Percentiles rank a stretch among this genome's conserved stretches.
These are phyloP conservation scores for Apocrypta bakeri DNA, from an alignment of 1,140 invertebrate genomes.

Conservation along the genomic window DNA sequence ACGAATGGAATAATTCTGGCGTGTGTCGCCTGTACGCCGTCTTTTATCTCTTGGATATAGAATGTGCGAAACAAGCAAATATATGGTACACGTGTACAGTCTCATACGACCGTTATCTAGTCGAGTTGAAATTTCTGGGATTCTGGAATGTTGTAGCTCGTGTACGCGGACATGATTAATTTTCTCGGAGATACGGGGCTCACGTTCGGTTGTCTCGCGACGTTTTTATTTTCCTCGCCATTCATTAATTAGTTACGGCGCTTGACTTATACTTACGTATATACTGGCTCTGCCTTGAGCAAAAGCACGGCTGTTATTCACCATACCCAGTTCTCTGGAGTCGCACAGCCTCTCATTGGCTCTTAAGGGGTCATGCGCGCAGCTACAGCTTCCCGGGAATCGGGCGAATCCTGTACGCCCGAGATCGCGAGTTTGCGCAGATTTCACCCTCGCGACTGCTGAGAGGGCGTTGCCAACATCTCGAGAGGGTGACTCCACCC, in stretches of 20 bases:
- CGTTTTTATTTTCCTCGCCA: too few species aligned
- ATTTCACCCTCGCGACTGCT: slow-evolving; percentile 1
- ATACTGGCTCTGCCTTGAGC: neutral
- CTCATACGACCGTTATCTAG: too few species aligned
- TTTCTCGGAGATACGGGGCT: too few species aligned
- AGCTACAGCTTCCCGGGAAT: slow-evolving; percentile 22
- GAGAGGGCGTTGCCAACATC: slow-evolving; percentile 22
- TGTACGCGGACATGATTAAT: too few species aligned
- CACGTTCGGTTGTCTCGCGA: too few species aligned
- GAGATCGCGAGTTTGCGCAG: slow-evolving; percentile 26
- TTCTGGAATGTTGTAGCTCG: slow-evolving; percentile 3
- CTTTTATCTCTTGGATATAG: neutral
- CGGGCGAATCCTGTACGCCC: slow-evolving; percentile 15
- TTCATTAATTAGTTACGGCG: too few species aligned
- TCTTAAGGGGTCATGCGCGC: neutral
- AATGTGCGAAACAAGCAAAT: too few species aligned
- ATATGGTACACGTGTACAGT: too few species aligned
- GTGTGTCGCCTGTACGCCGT: too few species aligned
- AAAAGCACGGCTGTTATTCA: too few species aligned
- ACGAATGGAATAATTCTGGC: neutral
- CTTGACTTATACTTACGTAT: too few species aligned
- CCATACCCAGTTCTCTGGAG: too few species aligned
- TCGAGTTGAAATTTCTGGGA: neutral
- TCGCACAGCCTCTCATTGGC: neutral
- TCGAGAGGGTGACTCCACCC: slow-evolving; percentile 42